Evolutionary conservation across 2,797 vertebrate species (phyloP).

Genomic region (Helarctos malayanus): DNA sequence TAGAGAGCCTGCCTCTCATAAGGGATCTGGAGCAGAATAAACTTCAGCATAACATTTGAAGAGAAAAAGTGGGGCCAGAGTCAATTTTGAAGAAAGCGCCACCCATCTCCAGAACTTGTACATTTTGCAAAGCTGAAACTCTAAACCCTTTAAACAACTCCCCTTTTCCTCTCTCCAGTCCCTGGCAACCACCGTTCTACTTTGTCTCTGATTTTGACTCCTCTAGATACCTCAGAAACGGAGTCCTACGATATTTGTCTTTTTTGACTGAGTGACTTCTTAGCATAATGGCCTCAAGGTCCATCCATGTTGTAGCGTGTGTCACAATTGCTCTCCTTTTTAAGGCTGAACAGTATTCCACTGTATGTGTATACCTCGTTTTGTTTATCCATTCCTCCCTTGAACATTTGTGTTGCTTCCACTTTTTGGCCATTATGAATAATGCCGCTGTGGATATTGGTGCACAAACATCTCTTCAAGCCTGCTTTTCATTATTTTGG

Average conservation of each 20-base stretch:
- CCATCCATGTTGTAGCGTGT: neutral
- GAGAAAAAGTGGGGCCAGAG: neutral
- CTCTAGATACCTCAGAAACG: neutral
- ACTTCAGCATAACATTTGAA: neutral
- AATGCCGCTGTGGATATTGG: neutral
- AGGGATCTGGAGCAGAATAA: neutral
- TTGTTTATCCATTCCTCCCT: neutral
- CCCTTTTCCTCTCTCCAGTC: neutral
- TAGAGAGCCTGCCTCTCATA: neutral
- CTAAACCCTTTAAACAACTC: neutral
- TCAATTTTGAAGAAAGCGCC: neutral
- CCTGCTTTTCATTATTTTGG: neutral
- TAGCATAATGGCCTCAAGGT: neutral
- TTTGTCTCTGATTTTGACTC: neutral
- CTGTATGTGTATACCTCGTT: neutral
- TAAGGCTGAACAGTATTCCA: neutral
- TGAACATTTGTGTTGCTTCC: neutral
- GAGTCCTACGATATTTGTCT: neutral
- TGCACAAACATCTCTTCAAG: neutral
- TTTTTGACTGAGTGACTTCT: neutral
- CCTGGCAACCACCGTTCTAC: neutral
- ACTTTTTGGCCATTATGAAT: neutral
- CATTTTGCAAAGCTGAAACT: neutral
- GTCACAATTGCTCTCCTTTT: neutral
- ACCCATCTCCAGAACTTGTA: neutral